Evolutionary conservation across 2,797 vertebrate genomes (phyloP), one percentile per base, ranked within the genome.

Genomic region (Falco berigora): DNA sequence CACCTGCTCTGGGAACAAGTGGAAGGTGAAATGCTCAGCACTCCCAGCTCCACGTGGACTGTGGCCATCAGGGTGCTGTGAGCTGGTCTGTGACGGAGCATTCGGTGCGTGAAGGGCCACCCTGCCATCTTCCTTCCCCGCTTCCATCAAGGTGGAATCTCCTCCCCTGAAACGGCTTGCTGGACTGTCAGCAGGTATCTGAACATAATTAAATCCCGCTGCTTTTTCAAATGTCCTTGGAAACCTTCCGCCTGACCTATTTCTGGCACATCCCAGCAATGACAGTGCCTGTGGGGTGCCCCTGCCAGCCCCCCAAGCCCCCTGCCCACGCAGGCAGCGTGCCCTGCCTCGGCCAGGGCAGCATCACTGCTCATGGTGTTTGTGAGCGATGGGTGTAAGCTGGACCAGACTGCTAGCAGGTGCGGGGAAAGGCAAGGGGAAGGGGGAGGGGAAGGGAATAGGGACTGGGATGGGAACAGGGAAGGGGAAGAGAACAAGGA

Each of bases 61-160:
- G 0, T 5, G 2, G 28, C 81, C 72, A 2, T 3, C 3, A 42
- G 0, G 4, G 8, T 16, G 47, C 75, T 3, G 38, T 0, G 18
- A 1, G 14, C 23, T 40, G 40, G 53, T 28, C n/a, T 12, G 6
- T 13, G 2, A 9, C 16, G 1, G 4, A 25, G 8, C 42, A 3
- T 8, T 32, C 8, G 62, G 56, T 13, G 3, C 4, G 2, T 8
- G 0, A 2, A 27, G 38, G 59, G 25, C 40, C 85, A 5, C 24
- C 47, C 38, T 8, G 16, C 40, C 27, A 2, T 12, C 38, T 21
- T 10, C 14, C 25, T 13, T 18, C 8, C 17, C 72, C 8, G 1
- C 6, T 6, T 8, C 38, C 0, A 34, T 40, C 12, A 6, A 24
- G 67, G 23, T 4, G 79, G 67, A 64, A 71, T 73, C 73, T 67